Conservation (phyloP, 2,797 vertebrate species). For the Rhabdophis nuchalis region DNA sequence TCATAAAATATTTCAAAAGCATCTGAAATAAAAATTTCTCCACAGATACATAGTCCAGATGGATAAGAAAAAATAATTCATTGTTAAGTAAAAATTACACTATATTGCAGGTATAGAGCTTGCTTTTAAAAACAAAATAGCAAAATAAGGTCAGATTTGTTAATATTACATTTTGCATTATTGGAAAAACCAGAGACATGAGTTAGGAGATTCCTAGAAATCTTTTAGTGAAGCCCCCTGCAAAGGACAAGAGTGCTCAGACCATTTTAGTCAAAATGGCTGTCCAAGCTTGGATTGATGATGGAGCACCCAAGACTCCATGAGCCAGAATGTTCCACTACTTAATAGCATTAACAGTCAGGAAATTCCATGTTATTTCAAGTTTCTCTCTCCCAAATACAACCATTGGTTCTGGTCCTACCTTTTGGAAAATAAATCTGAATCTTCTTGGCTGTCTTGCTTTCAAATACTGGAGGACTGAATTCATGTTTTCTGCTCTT, state of each 20-base stretch:
- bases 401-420: neutral
- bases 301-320: neutral
- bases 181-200: neutral
- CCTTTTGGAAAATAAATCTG: neutral
- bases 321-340: neutral
- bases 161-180: neutral
- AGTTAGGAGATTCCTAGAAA: neutral
- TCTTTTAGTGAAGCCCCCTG: neutral
- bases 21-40: constrained; percentile 2
- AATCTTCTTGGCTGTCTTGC: neutral
- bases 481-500: neutral
- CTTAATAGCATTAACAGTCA: neutral
- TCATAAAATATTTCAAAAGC: constrained; percentile 30
- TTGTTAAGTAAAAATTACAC: neutral
- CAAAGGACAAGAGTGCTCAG: neutral
- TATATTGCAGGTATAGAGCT: neutral
- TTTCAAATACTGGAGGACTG: neutral
- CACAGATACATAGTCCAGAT: neutral
- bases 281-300: neutral
- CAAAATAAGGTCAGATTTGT: neutral
- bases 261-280: neutral
- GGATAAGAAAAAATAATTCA: neutral
- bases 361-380: neutral
- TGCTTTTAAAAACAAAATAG: neutral
- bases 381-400: neutral